Base-by-base conservation (phyloP, 1,140 invertebrate species). In the Lepidurus couesii region DNA sequence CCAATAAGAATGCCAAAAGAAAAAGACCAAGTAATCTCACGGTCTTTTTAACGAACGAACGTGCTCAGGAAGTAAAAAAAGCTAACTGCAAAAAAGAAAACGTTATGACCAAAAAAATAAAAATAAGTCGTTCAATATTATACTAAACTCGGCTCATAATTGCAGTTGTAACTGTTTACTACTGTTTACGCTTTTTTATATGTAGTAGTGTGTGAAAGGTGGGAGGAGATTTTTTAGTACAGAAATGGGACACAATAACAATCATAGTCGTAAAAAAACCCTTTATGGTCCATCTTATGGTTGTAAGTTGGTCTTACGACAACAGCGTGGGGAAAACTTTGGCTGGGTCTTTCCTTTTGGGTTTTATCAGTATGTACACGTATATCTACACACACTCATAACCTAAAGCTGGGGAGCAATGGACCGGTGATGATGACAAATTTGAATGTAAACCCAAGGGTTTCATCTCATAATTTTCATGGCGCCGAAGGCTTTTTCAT, bases 351-450 rank as follows among this genome's bases (percentile, higher is more conserved):
- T 34, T 34, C 34, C 34, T 34, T 34, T 34, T 34, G 34, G 26
- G 34, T 34, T 34, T 34, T 34, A 34, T 34, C 3, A 4, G 34
- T 34, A 4, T 34, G 34, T 34, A 34, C 4, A 34, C 34, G 34
- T 34, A 34, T 65, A 7, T 21, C 16, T 65, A 65, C 53, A 13
- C 53, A 65, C 21, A 65, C 16, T 21, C 21, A 65, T 16, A 65
- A 65, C 13, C 16, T 65, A 65, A 65, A 65, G 53, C 53, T 65
- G 13, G 53, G 53, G 53, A 65, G 53, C 53, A 65, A 65, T 65
- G 53, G 21, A 65, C 53, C 53, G 53, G 6, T 65, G 53, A 65
- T 65, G 53, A 65, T 65, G 53, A 65, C 53, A 65, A 65, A 65
- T 65, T 65, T 65, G 16, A 65, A 65, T 16, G 53, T 65, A 65